Percentiles rank a stretch among this genome's conserved stretches.
Evolutionary conservation across 37 sponge, comb jelly and placozoan species (phyloP).

Genomic region (Aplysina aerophoba): DNA sequence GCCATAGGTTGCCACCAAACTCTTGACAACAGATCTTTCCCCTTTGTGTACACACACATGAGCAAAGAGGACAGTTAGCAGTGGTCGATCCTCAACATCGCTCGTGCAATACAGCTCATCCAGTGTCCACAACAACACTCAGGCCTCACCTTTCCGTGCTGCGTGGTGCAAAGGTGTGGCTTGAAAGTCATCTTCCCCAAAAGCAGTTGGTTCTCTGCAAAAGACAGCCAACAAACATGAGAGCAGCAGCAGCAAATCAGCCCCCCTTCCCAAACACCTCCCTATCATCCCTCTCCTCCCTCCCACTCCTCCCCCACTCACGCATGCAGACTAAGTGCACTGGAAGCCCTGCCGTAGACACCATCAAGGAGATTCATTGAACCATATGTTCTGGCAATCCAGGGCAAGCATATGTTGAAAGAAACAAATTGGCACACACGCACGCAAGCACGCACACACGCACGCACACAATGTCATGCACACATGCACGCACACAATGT

Average conservation of each 20-base stretch:
- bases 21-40: slow-evolving; percentile 38
- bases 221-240: background rate
- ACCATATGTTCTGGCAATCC: background rate
- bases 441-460: background rate
- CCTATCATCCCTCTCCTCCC: too few relatives aligned
- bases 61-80: too few relatives aligned
- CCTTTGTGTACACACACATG: background rate
- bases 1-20: slow-evolving; percentile 34
- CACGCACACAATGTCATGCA: too few relatives aligned
- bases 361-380: slow-evolving; percentile 27
- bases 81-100: too few relatives aligned
- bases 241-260: too few relatives aligned
- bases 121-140: too few relatives aligned
- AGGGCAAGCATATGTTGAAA: background rate
- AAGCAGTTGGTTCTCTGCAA: background rate
- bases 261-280: too few relatives aligned
- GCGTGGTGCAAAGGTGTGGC: slow-evolving; percentile 38
- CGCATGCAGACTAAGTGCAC: slow-evolving; percentile 21
- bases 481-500: too few relatives aligned
- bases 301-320: background rate
- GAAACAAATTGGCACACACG: background rate
- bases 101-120: too few relatives aligned
- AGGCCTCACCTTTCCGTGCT: slow-evolving; percentile 29
- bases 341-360: background rate
- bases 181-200: slow-evolving; percentile 1